Conservation (phyloP, 2,888 invertebrate genomes). For the Malachius bipustulatus region DNA sequence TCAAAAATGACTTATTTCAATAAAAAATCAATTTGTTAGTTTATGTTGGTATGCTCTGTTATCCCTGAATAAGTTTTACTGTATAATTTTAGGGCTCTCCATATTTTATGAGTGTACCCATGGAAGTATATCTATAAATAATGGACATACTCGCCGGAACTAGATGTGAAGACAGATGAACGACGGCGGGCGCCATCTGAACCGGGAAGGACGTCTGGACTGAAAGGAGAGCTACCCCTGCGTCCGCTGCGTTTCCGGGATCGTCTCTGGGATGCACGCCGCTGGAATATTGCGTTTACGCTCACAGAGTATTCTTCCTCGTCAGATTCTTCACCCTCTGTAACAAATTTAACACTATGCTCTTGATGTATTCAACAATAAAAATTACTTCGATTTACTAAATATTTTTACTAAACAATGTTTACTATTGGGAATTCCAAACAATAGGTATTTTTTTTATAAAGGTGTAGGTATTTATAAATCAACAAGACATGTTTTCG, state of each 20-base stretch:
- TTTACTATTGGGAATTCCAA: not conserved
- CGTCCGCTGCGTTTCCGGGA: slow-evolving; percentile 52
- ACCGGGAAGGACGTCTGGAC: slow-evolving; percentile 37
- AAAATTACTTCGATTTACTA: slow-evolving; percentile 7
- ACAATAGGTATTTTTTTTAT: no score
- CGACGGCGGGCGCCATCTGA: slow-evolving; percentile 41
- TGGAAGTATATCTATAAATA: no score
- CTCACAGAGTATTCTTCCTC: slow-evolving; percentile 82
- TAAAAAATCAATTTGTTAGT: no score
- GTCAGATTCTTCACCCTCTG: slow-evolving; percentile 45
- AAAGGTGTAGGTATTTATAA: no score
- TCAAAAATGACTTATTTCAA: no score
- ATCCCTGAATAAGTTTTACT: no score
- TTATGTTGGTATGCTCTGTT: no score
- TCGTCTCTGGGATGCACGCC: slow-evolving; percentile 61
- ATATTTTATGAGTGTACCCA: no score
- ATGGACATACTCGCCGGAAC: slow-evolving; percentile 79
- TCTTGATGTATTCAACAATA: slow-evolving; percentile 7
- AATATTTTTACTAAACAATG: slow-evolving; percentile 2
- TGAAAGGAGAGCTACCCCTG: slow-evolving; percentile 49
- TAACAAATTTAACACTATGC: slow-evolving; percentile 14
- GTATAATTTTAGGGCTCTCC: no score
- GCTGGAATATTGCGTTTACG: slow-evolving; percentile 70
- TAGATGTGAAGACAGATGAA: slow-evolving; percentile 71
- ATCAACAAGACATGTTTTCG: no score